Percentiles rank a stretch among this genome's conserved stretches.
Conservation (phyloP, 1,140 invertebrate genomes). For the Myzus persicae region DNA sequence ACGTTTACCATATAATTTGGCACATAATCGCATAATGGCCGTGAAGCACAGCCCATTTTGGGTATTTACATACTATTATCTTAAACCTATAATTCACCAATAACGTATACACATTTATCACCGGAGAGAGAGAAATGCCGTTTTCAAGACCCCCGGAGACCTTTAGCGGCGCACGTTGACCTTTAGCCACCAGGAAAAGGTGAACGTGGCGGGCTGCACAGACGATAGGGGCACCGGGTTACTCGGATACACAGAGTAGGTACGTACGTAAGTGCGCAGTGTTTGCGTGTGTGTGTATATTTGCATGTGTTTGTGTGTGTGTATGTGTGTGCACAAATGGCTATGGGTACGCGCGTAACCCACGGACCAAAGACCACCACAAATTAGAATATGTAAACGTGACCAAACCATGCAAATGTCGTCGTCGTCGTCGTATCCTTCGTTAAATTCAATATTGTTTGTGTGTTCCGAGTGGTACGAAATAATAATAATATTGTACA, state of each 20-base stretch:
- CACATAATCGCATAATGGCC: not conserved
- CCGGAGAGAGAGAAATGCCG: not conserved
- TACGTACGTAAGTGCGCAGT: too few species aligned
- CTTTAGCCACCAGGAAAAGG: slow-evolving; percentile 35
- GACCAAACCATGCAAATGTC: not conserved
- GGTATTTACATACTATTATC: not conserved
- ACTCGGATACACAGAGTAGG: too few species aligned
- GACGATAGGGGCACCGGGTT: too few species aligned
- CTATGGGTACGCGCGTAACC: not conserved
- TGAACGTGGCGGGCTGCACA: not conserved
- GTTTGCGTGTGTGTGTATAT: too few species aligned
- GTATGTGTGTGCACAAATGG: not conserved
- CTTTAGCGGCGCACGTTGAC: not conserved
- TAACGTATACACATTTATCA: not conserved
- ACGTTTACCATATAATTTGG: not conserved
- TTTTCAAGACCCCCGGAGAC: slow-evolving; percentile 20
- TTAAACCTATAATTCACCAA: not conserved
- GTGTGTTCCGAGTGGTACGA: not conserved
- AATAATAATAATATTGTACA: slow-evolving; percentile 6
- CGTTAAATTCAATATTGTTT: slow-evolving; percentile 16
- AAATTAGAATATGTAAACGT: slow-evolving; percentile 35
- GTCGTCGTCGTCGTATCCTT: not conserved
- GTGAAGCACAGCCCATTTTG: not conserved
- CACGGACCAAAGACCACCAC: not conserved
- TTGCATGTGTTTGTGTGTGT: too few species aligned